Base-by-base conservation (phyloP, 1,140 invertebrate species). In the Macrosteles quadrilineatus region DNA sequence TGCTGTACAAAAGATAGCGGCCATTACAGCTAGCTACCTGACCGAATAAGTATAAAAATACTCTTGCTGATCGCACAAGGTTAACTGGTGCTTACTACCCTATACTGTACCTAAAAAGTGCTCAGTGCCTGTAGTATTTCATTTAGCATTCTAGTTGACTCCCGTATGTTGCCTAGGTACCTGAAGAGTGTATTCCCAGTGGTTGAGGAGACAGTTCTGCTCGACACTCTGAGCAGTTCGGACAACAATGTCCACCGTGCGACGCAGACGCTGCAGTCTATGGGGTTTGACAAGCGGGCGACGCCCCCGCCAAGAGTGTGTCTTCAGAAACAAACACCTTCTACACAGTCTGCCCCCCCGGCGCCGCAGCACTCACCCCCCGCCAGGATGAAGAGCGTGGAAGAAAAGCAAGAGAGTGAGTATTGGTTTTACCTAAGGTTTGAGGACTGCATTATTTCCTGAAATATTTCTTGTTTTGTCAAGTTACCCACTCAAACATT, bases 121-220 rank as follows among this genome's bases (percentile, higher is more conserved):
- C n/a, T n/a, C n/a, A n/a, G n/a, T n/a, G n/a, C n/a, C n/a, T n/a
- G n/a, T n/a, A n/a, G n/a, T n/a, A n/a, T n/a, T n/a, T n/a, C n/a
- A n/a, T n/a, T n/a, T n/a, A n/a, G n/a, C n/a, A n/a, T n/a, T n/a
- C n/a, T n/a, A n/a, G n/a, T n/a, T n/a, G n/a, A n/a, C 43, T 62
- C 72, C 57, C 69, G 53, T 64, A 73, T 76, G 78, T 76, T 21
- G 76, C 77, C 59, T 81, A 94, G 93, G 83, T 96, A 95, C 80
- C 85, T 96, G 83, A 96, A 96, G 81, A 93, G 91, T 77, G 86
- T 95, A 74, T 96, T 95, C 81, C 92, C 93, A n/a, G 91, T 93
- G 81, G 92, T 90, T 0, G 93, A 96, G 73, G 93, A 95, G 79
- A 93, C 91, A n/a, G 79, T 95, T 29, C 87, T 96, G 9, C 82